phyloP scores from a whole-genome alignment of 2,888 invertebrate species.

The Anoncus sp. region DNA sequence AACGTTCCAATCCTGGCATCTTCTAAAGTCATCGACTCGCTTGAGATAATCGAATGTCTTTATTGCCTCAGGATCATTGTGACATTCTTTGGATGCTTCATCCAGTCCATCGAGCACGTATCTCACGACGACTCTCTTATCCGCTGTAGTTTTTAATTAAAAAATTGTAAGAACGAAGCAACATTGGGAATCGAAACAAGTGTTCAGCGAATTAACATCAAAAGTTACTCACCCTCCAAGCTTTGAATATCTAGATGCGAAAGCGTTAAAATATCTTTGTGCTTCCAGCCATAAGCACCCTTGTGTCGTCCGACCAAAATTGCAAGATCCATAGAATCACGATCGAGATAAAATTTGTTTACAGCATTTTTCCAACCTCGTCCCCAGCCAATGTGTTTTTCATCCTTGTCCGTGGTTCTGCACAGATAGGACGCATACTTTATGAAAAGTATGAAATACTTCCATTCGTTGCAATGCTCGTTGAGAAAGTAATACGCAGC shows the following conservation, averaged over 20 bases:
- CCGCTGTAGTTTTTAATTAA: slow-evolving; percentile 64
- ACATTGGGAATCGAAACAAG: too few species aligned
- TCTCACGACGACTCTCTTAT: slow-evolving; percentile 74
- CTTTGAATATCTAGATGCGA: slow-evolving; percentile 84
- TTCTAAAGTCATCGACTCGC: slow-evolving; percentile 76
- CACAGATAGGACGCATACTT: slow-evolving; percentile 85
- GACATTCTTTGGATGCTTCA: slow-evolving; percentile 83
- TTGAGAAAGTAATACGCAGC: slow-evolving; percentile 83
- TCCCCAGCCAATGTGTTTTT: slow-evolving; percentile 84
- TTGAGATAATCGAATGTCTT: slow-evolving; percentile 77
- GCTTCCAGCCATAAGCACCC: slow-evolving; percentile 88
- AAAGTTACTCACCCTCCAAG: slow-evolving; percentile 29
- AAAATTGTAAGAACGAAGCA: background rate
- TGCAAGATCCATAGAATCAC: slow-evolving; percentile 86
- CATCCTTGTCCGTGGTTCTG: slow-evolving; percentile 73
- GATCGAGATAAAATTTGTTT: slow-evolving; percentile 87
- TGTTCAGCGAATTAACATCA: background rate
- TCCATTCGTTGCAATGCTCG: slow-evolving; percentile 84
- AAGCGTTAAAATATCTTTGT: slow-evolving; percentile 89
- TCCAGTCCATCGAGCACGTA: slow-evolving; percentile 86
- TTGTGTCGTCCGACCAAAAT: slow-evolving; percentile 87
- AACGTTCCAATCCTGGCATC: slow-evolving; percentile 82
- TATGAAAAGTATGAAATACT: slow-evolving; percentile 87
- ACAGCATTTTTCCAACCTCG: slow-evolving; percentile 87
- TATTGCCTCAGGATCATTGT: slow-evolving; percentile 81